Conservation (phyloP, 2,113 vertebrate genomes). For the Sturnira hondurensis region DNA sequence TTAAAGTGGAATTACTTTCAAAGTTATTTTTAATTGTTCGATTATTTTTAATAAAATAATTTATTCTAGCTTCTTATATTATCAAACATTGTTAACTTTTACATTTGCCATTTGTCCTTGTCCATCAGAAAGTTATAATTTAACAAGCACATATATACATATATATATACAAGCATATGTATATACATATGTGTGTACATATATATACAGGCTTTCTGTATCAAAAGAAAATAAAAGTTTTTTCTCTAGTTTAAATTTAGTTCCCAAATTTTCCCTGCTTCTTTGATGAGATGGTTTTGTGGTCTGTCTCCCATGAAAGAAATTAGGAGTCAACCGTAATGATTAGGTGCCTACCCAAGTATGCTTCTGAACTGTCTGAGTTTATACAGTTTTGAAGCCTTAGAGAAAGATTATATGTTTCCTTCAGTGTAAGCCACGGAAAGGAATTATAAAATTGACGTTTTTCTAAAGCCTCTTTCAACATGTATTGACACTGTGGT, state of each 20-base stretch:
- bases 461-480: constrained; percentile 55
- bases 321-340: constrained; percentile 24
- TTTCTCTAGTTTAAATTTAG: neutral
- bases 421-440: constrained; percentile 1
- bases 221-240: constrained; percentile 15
- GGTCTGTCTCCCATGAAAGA: neutral
- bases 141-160: neutral
- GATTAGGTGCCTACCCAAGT: neutral
- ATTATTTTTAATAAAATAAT: constrained; percentile 11
- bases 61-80: neutral
- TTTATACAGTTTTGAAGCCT: constrained; percentile 41
- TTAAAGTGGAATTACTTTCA: constrained; percentile 11
- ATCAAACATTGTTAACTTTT: neutral
- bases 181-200: too few relatives aligned
- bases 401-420: constrained; percentile 45
- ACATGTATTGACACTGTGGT: constrained; percentile 49
- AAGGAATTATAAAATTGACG: constrained; percentile 40
- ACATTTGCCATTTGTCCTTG: neutral
- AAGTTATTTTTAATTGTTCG: neutral
- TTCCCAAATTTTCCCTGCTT: neutral
- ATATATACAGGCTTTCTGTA: neutral
- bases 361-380: neutral
- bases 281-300: neutral
- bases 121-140: constrained; percentile 15
- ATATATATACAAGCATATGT: neutral